Base-by-base conservation (phyloP, 1,140 invertebrate species). In the Papilio glaucus region DNA sequence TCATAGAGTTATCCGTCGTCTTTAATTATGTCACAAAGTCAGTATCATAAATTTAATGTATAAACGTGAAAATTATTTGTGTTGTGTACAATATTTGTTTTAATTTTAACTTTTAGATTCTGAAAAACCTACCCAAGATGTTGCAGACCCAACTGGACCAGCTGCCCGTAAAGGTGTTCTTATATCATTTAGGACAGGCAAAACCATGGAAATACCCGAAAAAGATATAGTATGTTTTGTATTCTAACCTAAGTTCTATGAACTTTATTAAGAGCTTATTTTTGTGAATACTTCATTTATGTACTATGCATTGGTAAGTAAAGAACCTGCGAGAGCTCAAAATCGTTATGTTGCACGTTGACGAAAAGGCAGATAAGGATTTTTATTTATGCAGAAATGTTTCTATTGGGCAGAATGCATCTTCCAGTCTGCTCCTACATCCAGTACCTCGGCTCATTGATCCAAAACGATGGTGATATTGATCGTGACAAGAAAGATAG, bases 121-220 rank as follows among this genome's bases (percentile, higher is more conserved):
- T 45, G 92, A 93, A 79, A 93, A 93, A 81, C 87, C 88, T 4
- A 85, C 68, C 72, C 87, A 95, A 81, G 93, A 94, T 83, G 95
- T 94, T 18, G 92, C 94, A 2, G 97, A 97, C 94, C 96, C 96
- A 12, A 95, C 95, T 63, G 96, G 96, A 3, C 96, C 97, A 0
- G 94, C 96, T 33, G 82, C 88, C 24, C 94, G 96, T 37, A 97
- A 96, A 92, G 97, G 96, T 5, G 95, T 97, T 37, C 93, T 98
- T 2, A 96, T 96, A 77, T 98, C 97, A 0, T 96, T 98, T 75
- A 93, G 96, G 77, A 97, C 95, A 73, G 96, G 96, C 15, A 96
- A 97, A 86, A 94, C 95, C 4, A 97, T 97, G 95, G 95, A 96
- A 78, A 98, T 98, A 89, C 97, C 96, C 8, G 97, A 98, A 87